These are phyloP conservation scores for Drosophila diplacantha DNA, from an alignment of 2,888 invertebrate species.

Conservation along the genomic window DNA sequence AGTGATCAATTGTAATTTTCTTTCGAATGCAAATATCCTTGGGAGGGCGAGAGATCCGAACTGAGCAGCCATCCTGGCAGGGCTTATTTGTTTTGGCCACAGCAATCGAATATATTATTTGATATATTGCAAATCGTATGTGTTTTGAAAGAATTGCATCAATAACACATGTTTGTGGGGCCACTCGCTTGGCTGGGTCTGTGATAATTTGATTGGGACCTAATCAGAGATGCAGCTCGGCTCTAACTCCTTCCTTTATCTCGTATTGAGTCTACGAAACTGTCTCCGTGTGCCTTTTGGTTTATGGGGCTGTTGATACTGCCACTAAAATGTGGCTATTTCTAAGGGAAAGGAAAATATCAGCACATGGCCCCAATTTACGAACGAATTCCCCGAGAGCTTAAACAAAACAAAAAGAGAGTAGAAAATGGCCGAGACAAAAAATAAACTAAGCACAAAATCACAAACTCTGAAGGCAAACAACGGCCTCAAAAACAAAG, in stretches of 20 bases:
- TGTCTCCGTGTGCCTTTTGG: constrained; percentile 15
- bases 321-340: constrained; percentile 24
- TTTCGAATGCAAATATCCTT: constrained; percentile 67
- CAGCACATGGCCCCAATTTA: constrained; percentile 22
- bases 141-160: constrained; percentile 54
- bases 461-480: constrained; percentile 26
- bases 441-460: constrained; percentile 32
- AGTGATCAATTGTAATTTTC: constrained; percentile 72
- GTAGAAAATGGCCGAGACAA: background rate
- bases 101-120: constrained; percentile 40
- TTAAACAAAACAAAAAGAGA: constrained; percentile 19
- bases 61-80: constrained; percentile 14
- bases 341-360: constrained; percentile 7
- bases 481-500: constrained; percentile 16
- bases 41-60: constrained; percentile 4
- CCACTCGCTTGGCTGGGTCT: constrained; percentile 17
- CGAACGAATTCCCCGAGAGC: constrained; percentile 31
- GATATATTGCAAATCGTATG: constrained; percentile 47
- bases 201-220: constrained; percentile 37
- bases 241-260: background rate
- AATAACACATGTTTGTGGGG: constrained; percentile 54
- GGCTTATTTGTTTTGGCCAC: constrained; percentile 52
- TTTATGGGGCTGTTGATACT: constrained; percentile 33
- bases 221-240: constrained; percentile 16
- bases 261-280: constrained; percentile 7